These are phyloP conservation scores for Drosophila fulvimacula DNA, from an alignment of 2,888 invertebrate genomes.

Conservation along the genomic window DNA sequence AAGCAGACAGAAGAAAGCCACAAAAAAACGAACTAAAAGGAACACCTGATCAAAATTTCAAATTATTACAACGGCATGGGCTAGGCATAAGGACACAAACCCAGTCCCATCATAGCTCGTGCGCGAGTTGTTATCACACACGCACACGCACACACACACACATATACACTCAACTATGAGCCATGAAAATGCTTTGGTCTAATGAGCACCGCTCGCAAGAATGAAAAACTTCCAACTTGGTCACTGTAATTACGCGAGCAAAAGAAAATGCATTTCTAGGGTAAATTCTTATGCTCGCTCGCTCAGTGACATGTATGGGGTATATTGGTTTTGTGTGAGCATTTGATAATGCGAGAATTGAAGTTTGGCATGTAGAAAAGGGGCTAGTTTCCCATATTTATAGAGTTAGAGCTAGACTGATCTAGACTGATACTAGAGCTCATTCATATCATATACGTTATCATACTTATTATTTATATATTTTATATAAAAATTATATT, in stretches of 20 bases:
- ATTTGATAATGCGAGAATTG: background rate
- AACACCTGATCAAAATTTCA: slow-evolving; percentile 80
- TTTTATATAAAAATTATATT: too few relatives aligned
- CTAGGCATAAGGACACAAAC: slow-evolving; percentile 72
- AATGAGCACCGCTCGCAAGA: slow-evolving; percentile 66
- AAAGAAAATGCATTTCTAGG: slow-evolving; percentile 68
- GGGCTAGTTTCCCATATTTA: too few relatives aligned
- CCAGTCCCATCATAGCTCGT: slow-evolving; percentile 63
- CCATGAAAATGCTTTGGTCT: slow-evolving; percentile 74
- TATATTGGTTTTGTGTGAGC: background rate
- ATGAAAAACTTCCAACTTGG: slow-evolving; percentile 69
- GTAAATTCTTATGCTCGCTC: slow-evolving; percentile 17
- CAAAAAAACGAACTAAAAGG: slow-evolving; percentile 44
- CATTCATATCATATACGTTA: too few relatives aligned
- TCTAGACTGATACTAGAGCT: too few relatives aligned
- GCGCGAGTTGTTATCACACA: slow-evolving; percentile 65
- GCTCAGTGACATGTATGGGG: background rate
- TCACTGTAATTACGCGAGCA: slow-evolving; percentile 62
- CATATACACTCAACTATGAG: slow-evolving; percentile 42
- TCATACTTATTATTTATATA: too few relatives aligned
- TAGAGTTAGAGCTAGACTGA: background rate
- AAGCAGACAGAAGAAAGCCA: slow-evolving; percentile 58
- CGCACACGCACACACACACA: slow-evolving; percentile 23
- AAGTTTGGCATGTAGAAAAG: too few relatives aligned
- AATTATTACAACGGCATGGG: slow-evolving; percentile 73